Conservation (phyloP, 1,140 invertebrate genomes). For the Micrasema minimum region DNA sequence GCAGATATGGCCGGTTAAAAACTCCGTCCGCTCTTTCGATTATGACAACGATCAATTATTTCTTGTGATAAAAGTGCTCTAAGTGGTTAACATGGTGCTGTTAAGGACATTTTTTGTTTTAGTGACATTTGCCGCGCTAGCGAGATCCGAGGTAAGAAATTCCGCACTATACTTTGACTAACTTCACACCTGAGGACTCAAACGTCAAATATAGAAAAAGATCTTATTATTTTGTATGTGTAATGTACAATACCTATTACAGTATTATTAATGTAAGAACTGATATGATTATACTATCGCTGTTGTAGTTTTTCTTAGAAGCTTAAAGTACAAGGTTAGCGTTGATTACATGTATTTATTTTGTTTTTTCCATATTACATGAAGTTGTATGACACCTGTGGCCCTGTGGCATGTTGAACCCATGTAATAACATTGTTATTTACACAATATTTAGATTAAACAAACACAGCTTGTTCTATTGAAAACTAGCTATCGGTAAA, state of each 20-base stretch:
- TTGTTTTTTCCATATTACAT: background rate
- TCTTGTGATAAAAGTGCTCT: conserved; percentile 16
- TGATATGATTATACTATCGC: too few relatives aligned
- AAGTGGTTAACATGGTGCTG: conserved; percentile 40
- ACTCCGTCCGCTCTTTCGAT: background rate
- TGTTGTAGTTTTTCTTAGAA: too few relatives aligned
- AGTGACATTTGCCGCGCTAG: conserved; percentile 40
- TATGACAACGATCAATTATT: conserved; percentile 24
- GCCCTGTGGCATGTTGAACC: too few relatives aligned
- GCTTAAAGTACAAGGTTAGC: background rate
- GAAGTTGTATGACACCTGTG: too few relatives aligned
- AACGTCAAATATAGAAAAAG: conserved; percentile 19
- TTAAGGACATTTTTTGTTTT: conserved; percentile 40
- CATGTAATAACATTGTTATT: too few relatives aligned
- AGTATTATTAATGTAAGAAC: too few relatives aligned
- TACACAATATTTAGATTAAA: too few relatives aligned
- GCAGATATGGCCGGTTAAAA: conserved; percentile 26
- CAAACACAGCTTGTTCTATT: too few relatives aligned
- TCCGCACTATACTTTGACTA: conserved; percentile 3
- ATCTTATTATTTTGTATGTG: too few relatives aligned
- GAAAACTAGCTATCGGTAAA: too few relatives aligned
- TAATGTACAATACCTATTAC: too few relatives aligned
- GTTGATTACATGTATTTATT: conserved; percentile 5
- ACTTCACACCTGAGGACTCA: conserved; percentile 11
- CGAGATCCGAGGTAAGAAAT: conserved; percentile 37